Percentiles rank a stretch among this genome's conserved stretches.
Evolutionary conservation across 2,888 invertebrate species (phyloP).

Genomic region (Heliothis peltigera): DNA sequence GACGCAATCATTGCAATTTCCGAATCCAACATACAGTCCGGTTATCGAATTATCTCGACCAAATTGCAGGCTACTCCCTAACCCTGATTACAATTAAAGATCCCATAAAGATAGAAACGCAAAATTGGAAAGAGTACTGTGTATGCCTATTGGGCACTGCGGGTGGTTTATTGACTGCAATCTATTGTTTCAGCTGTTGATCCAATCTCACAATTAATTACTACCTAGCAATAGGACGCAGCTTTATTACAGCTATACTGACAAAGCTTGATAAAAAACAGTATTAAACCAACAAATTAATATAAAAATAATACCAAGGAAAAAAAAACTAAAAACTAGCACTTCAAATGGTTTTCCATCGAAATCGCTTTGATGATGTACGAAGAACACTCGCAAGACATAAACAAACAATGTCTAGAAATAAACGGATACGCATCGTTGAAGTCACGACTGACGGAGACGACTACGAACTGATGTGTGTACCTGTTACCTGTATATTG

Average conservation of each 20-base stretch:
- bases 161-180: constrained; percentile 37
- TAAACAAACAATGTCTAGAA: constrained; percentile 70
- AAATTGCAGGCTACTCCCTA: constrained; percentile 56
- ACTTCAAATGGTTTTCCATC: constrained; percentile 43
- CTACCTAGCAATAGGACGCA: not conserved
- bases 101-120: constrained; percentile 45
- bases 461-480: constrained; percentile 39
- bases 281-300: constrained; percentile 20
- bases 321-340: constrained; percentile 20
- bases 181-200: constrained; percentile 19
- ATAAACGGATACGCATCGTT: constrained; percentile 67
- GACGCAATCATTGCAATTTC: constrained; percentile 86
- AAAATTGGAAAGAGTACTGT: constrained; percentile 37
- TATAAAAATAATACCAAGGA: constrained; percentile 12
- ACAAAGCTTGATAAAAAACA: not conserved
- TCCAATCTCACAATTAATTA: constrained; percentile 27
- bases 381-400: constrained; percentile 69
- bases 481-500: constrained; percentile 36
- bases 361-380: constrained; percentile 68
- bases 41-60: constrained; percentile 61
- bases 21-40: constrained; percentile 74
- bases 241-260: constrained; percentile 2
- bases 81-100: constrained; percentile 47
- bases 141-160: constrained; percentile 23
- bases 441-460: constrained; percentile 40